Base-by-base conservation (phyloP, 1,140 invertebrate species). In the Drosophila pectinifera region DNA sequence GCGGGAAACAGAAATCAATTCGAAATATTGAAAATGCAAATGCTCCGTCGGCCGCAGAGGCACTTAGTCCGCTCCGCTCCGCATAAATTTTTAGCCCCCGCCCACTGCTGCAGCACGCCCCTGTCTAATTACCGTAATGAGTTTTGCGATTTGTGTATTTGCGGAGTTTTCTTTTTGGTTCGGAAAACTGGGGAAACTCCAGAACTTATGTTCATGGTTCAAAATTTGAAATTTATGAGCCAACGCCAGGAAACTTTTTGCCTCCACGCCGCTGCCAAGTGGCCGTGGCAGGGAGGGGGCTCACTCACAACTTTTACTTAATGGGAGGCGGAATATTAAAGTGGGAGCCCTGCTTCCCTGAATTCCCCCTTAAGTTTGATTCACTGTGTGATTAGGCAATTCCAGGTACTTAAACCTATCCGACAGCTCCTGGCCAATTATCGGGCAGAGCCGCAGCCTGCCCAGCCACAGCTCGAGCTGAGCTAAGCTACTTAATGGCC, bases 181-280 rank as follows among this genome's bases (percentile, higher is more conserved):
- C 38, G 16, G n/a, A 34, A 65, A 75, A 57, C 31, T 34, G 43
- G 62, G 51, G 53, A 62, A 72, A 70, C 51, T 70, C 63, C 61
- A 53, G 28, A 86, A 86, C 83, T 88, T 88, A 88, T 86, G 79
- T 76, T 72, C 53, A 70, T 72, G 68, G 80, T 58, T 68, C 45
- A 75, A 86, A 79, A 88, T 88, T 69, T 45, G 55, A 79, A 86
- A 86, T 86, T 86, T 86, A 86, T 86, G 82, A 86, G 75, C 36
- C 74, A 62, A 41, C 53, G 65, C 58, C 79, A 46, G 62, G 3
- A 69, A 83, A 86, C 64, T 86, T 82, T 81, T 70, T 49, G 46
- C 58, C 26, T n/a, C 48, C 36, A 62, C 61, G 59, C 7, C 76
- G 43, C 70, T 77, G 65, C 28, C 58, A 64, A 73, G 36, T 39